These are phyloP conservation scores for Lypha dubia DNA, from an alignment of 2,888 invertebrate genomes.

Conservation along the genomic window DNA sequence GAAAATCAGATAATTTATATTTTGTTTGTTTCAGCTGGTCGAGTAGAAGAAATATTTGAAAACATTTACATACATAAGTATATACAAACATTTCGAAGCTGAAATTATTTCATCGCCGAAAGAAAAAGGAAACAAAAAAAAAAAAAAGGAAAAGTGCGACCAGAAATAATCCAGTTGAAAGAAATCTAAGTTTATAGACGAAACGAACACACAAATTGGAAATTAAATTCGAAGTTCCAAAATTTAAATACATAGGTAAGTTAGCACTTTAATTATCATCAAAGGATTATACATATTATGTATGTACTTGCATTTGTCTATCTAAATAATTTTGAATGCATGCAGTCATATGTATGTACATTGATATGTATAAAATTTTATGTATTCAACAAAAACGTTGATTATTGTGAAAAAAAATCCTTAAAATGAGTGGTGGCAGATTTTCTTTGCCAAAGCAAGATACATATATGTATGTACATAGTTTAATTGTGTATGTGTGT, in stretches of 20 bases:
- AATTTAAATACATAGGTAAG: conserved; percentile 38
- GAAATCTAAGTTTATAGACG: not conserved
- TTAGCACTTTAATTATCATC: not conserved
- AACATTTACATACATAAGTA: too few species aligned
- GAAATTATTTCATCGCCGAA: conserved; percentile 46
- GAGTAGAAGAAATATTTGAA: not conserved
- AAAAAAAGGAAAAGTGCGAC: conserved; percentile 25
- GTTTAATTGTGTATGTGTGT: not conserved
- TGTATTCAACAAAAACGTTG: not conserved
- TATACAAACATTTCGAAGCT: too few species aligned
- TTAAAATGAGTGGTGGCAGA: conserved; percentile 14
- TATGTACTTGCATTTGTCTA: too few species aligned
- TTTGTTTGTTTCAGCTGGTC: conserved; percentile 23
- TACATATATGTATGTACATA: not conserved
- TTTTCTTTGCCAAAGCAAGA: conserved; percentile 16
- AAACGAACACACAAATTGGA: not conserved
- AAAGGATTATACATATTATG: not conserved
- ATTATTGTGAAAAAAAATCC: conserved; percentile 7
- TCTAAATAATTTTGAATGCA: too few species aligned
- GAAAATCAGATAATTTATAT: not conserved
- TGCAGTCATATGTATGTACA: not conserved
- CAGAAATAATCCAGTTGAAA: not conserved
- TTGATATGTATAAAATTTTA: conserved; percentile 1
- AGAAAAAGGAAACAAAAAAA: conserved; percentile 27
- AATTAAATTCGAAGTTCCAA: not conserved